Percentiles rank a stretch among this genome's conserved stretches.
Conservation (phyloP, 1,140 invertebrate genomes). For the Pseudomyrmex sp. region DNA sequence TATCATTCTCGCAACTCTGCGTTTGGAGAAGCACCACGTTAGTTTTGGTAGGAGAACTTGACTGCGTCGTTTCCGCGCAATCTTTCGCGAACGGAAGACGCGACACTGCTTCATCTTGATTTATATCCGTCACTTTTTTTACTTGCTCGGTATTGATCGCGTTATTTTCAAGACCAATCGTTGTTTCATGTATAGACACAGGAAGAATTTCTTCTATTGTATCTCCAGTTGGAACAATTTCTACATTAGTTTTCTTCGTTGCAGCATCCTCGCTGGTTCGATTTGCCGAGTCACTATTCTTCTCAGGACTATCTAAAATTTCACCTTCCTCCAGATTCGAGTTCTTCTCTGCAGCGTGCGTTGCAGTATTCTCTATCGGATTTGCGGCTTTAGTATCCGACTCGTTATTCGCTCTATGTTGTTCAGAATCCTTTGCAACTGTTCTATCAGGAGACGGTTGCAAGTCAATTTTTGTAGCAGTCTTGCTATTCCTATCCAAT, state of each 20-base stretch:
- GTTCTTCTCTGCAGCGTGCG: background rate
- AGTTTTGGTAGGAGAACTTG: background rate
- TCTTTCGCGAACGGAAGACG: background rate
- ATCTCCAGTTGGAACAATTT: background rate
- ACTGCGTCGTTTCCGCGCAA: background rate
- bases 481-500: background rate
- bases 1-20: background rate
- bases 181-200: background rate
- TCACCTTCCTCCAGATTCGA: constrained; percentile 56
- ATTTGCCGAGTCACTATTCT: background rate
- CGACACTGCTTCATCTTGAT: background rate
- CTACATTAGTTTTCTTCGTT: background rate
- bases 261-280: background rate
- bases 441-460: background rate
- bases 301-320: constrained; percentile 30
- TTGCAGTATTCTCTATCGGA: background rate
- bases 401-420: constrained; percentile 7
- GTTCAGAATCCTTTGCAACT: constrained; percentile 13
- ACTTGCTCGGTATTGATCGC: background rate
- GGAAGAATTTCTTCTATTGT: background rate
- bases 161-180: background rate
- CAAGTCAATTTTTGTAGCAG: background rate
- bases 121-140: background rate
- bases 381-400: background rate
- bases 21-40: background rate